Conservation (phyloP, 2,888 invertebrate genomes). For the Lasioglossum pauxillum region DNA sequence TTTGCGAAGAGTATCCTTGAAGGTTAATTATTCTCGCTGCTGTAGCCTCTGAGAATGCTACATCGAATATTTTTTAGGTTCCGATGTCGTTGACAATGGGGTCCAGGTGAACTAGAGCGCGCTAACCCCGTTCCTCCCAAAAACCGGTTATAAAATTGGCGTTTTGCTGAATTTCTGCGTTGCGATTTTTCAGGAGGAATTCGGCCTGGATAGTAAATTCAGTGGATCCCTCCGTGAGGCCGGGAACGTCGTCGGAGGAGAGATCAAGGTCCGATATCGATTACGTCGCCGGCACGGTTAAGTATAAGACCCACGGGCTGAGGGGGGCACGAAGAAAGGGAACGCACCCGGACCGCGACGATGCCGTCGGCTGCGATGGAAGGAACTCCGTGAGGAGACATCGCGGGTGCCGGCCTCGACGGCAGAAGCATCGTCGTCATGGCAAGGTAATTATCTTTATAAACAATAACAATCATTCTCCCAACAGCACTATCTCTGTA, state of each 20-base stretch:
- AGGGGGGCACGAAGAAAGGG: constrained; percentile 57
- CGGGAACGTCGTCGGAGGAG: constrained; percentile 59
- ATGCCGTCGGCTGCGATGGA: constrained; percentile 55
- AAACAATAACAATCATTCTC: no score
- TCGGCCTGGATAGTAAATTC: constrained; percentile 68
- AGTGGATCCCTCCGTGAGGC: constrained; percentile 56
- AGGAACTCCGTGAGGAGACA: constrained; percentile 49
- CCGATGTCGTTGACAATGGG: neutral
- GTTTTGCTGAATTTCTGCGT: neutral
- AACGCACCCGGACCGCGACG: constrained; percentile 37
- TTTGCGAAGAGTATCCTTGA: neutral
- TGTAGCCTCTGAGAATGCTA: neutral
- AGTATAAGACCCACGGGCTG: constrained; percentile 68
- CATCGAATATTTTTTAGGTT: neutral
- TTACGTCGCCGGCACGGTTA: constrained; percentile 51
- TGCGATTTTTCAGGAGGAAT: constrained; percentile 62
- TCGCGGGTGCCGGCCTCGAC: constrained; percentile 64
- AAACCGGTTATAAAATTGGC: neutral
- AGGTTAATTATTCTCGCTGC: neutral
- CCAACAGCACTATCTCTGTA: no score
- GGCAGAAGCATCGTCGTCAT: constrained; percentile 67
- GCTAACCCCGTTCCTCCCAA: neutral
- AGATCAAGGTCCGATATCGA: constrained; percentile 48
- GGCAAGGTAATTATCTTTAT: constrained; percentile 67
- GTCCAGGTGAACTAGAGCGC: neutral